phyloP scores from a whole-genome alignment of 2,797 vertebrate species.

The Gymnoscopelus microlampas region DNA sequence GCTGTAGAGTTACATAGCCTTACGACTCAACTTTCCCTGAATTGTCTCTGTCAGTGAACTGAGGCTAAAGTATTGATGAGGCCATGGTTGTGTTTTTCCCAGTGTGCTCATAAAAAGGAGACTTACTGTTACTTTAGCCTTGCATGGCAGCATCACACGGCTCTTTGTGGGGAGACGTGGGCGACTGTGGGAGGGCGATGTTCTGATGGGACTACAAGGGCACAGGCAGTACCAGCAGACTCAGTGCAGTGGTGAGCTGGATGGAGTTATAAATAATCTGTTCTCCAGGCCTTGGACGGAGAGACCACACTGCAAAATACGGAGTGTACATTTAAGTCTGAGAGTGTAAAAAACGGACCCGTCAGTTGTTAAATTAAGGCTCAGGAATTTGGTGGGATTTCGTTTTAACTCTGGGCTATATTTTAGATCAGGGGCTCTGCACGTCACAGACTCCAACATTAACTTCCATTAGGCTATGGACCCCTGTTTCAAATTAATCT shows the following conservation, averaged over 20 bases:
- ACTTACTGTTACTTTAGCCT: conserved; percentile 47
- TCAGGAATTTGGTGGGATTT: conserved; percentile 11
- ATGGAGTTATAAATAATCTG: conserved; percentile 75
- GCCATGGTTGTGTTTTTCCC: conserved; percentile 29
- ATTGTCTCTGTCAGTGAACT: conserved; percentile 13
- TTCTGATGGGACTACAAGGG: conserved; percentile 72
- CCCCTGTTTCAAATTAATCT: too few species aligned
- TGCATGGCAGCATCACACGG: conserved; percentile 59
- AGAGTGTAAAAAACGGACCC: too few species aligned
- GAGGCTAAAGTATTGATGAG: conserved; percentile 19
- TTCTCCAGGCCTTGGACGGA: conserved; percentile 56
- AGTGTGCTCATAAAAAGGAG: conserved; percentile 12
- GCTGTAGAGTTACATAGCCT: too few species aligned
- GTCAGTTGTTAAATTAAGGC: too few species aligned
- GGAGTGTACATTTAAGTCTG: too few species aligned
- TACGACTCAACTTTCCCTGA: too few species aligned
- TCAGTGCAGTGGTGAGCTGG: conserved; percentile 57
- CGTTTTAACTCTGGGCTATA: too few species aligned
- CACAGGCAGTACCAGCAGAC: conserved; percentile 71
- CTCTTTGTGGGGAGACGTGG: conserved; percentile 67
- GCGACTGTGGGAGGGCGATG: conserved; percentile 75
- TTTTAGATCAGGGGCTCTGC: too few species aligned
- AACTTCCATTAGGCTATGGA: too few species aligned
- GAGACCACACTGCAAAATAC: conserved; percentile 18
- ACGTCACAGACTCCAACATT: too few species aligned